Evolutionary conservation across 2,888 invertebrate species (phyloP).

Genomic region (Hypercompe scribonia): DNA sequence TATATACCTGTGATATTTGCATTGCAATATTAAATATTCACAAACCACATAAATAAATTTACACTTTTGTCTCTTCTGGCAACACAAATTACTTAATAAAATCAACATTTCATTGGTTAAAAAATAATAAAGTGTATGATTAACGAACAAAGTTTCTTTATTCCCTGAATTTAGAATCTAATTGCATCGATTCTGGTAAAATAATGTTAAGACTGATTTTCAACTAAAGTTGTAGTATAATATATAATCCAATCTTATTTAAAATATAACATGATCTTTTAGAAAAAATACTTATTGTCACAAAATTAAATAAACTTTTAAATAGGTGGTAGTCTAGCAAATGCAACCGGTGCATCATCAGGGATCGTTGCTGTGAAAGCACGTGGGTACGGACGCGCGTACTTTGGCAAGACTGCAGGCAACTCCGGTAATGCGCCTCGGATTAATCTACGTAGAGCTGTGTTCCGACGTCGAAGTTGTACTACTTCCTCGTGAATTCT

Average conservation of each 20-base stretch:
- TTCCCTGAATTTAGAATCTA: background rate
- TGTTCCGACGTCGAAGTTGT: conserved; percentile 88
- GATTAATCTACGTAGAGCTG: conserved; percentile 89
- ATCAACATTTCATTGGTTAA: background rate
- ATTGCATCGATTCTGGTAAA: background rate
- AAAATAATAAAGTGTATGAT: background rate
- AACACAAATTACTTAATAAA: background rate
- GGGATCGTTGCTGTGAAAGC: conserved; percentile 63
- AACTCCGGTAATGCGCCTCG: conserved; percentile 85
- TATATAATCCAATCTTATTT: background rate
- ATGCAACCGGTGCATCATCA: conserved; percentile 56
- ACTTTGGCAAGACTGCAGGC: conserved; percentile 54
- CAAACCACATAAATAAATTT: background rate
- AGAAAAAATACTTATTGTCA: background rate
- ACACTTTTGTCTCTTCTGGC: background rate
- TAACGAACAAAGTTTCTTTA: background rate
- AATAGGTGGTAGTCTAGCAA: conserved; percentile 71
- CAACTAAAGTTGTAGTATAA: background rate
- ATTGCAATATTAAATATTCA: background rate
- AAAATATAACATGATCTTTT: background rate
- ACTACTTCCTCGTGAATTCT: conserved; percentile 89
- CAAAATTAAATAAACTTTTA: conserved; percentile 33
- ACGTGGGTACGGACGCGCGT: conserved; percentile 52
- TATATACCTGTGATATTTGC: background rate
- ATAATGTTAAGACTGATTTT: background rate